Percentiles rank a stretch among this genome's conserved stretches.
Conservation (phyloP, 2,888 invertebrate species). For the Drosophila atripex region DNA sequence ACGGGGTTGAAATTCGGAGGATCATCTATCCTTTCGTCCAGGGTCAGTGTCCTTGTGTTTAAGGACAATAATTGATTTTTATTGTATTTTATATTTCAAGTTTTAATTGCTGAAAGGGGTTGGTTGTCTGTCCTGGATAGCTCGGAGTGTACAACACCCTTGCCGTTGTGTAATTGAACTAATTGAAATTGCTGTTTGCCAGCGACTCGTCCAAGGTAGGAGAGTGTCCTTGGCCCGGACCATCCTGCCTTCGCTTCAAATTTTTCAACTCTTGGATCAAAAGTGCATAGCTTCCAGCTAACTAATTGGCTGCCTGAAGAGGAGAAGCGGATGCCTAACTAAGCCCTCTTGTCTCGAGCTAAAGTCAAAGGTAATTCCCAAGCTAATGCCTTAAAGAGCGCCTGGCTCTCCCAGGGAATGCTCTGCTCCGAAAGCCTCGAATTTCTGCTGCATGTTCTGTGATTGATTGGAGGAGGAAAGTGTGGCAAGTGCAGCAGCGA, state of each 20-base stretch:
- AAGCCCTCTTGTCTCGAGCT: conserved; percentile 40
- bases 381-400: conserved; percentile 1
- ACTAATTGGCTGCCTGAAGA: conserved; percentile 22
- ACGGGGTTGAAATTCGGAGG: conserved; percentile 15
- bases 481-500: conserved; percentile 8
- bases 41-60: conserved; percentile 30
- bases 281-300: conserved; percentile 15
- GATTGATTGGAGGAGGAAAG: conserved; percentile 30
- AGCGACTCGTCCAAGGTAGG: conserved; percentile 2
- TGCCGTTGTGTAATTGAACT: conserved; percentile 65
- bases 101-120: conserved; percentile 66
- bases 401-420: conserved; percentile 2
- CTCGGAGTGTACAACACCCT: conserved; percentile 37
- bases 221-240: conserved; percentile 18
- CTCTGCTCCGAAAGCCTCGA: conserved; percentile 26
- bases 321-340: conserved; percentile 25
- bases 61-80: conserved; percentile 74
- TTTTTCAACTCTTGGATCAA: too few species aligned
- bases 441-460: conserved; percentile 55
- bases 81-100: conserved; percentile 69
- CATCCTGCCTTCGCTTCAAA: too few species aligned
- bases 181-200: conserved; percentile 61
- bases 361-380: conserved; percentile 4
- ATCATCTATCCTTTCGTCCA: conserved; percentile 19
- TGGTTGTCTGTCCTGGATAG: conserved; percentile 41